Base-by-base conservation (phyloP, 2,113 vertebrate species). In the Ammodytes dubius region DNA sequence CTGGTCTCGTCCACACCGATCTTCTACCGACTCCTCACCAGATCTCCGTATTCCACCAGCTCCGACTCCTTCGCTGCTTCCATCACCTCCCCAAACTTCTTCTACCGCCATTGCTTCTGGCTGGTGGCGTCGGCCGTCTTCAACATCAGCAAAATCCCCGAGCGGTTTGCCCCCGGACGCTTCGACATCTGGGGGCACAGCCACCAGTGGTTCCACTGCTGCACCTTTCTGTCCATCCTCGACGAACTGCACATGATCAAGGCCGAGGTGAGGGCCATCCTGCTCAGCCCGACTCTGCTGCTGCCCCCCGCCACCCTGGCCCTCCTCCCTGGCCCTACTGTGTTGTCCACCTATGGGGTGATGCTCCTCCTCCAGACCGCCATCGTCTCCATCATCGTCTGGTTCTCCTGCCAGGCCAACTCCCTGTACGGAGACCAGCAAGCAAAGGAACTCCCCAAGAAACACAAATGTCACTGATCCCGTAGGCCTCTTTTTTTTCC, bases 121-220 rank as follows among this genome's bases (percentile, higher is more conserved):
- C 86, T 96, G 65, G 69, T 95, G 89, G 91, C 91, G 52, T 95
- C 96, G 0, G 96, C 94, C 0, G 4, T 95, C 58, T 94, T 96
- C 81, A 96, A 96, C 89, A 94, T 96, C 47, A 95, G 95, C 84
- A 96, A 96, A 90, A 35, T 96, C 45, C 96, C 96, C 0, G 95
- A 96, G 75, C 92, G 95, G 0, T 69, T 96, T 0, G 91, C 91
- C 11, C 96, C 96, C 0, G 95, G 95, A 0, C 74, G 88, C 15
- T 96, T 96, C 0, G 96, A 96, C 87, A 94, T 96, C 83, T 95
- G 94, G 95, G 96, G 96, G 3, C 96, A 96, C 90, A 96, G 96
- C 81, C 95, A 96, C 84, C 96, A 96, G 80, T 96, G 95, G 95
- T 96, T 96, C 87, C 96, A 96, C 89, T 95, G 94, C 83, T 96